Evolutionary conservation across 2,797 vertebrate species (phyloP).

Genomic region (Austrolebias charrua): DNA sequence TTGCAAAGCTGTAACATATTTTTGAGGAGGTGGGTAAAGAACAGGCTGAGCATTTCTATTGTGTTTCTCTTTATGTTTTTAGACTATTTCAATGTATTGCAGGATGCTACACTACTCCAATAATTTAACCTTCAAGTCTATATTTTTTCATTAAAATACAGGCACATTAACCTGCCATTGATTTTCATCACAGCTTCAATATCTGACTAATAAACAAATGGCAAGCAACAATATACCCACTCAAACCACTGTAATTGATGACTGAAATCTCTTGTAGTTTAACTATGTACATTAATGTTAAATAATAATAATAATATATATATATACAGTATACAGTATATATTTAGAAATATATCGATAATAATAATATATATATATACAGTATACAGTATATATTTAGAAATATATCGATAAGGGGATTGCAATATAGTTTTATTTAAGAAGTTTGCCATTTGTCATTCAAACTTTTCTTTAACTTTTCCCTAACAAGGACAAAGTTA

Average conservation of each 20-base stretch:
- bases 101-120: constrained; percentile 1
- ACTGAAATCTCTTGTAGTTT: too few relatives aligned
- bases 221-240: too few relatives aligned
- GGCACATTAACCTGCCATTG: constrained; percentile 51
- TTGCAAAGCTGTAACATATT: not conserved
- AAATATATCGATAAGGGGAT: constrained; percentile 7
- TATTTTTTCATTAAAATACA: constrained; percentile 53
- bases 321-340: too few relatives aligned
- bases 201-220: constrained; percentile 47
- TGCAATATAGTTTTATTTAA: not conserved
- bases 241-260: too few relatives aligned
- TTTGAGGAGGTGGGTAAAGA: not conserved
- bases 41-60: not conserved
- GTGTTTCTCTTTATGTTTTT: constrained; percentile 1
- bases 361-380: too few relatives aligned
- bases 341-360: too few relatives aligned
- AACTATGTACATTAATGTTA: too few relatives aligned
- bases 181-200: constrained; percentile 42
- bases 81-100: not conserved
- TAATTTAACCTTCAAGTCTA: constrained; percentile 19
- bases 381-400: too few relatives aligned
- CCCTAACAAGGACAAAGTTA: constrained; percentile 11
- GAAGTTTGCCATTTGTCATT: not conserved
- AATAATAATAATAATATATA: too few relatives aligned
- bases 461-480: not conserved